phyloP scores from a whole-genome alignment of 2,113 vertebrate genomes.

The Crotalus helleri region DNA sequence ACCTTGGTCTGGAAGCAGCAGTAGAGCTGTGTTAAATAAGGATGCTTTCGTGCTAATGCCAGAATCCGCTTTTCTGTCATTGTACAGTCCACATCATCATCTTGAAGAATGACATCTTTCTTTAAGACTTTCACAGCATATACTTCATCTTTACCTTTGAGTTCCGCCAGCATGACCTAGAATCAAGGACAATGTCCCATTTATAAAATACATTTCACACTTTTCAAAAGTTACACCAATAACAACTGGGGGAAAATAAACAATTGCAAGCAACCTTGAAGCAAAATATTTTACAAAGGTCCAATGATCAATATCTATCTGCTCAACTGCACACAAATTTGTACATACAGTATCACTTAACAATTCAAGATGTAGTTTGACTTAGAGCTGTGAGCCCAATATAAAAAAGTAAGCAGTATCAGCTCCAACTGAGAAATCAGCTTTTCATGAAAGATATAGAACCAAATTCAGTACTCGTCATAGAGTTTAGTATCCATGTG shows the following conservation, averaged over 20 bases:
- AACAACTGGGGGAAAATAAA: background rate
- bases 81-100: slow-evolving; percentile 97
- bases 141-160: slow-evolving; percentile 94
- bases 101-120: slow-evolving; percentile 97
- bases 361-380: background rate
- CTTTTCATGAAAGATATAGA: background rate
- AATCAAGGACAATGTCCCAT: slow-evolving; percentile 8
- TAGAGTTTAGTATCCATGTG: background rate
- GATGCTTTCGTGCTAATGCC: slow-evolving; percentile 92
- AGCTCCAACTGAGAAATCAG: background rate
- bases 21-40: slow-evolving; percentile 96
- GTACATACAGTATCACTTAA: background rate
- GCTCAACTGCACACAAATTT: background rate
- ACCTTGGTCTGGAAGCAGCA: slow-evolving; percentile 99
- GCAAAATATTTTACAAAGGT: background rate
- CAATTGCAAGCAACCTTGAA: background rate
- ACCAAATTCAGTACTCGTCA: background rate
- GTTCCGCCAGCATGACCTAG: slow-evolving; percentile 96
- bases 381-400: background rate
- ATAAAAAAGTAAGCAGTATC: background rate
- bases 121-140: slow-evolving; percentile 98
- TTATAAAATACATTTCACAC: background rate
- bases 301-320: background rate
- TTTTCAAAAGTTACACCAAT: background rate
- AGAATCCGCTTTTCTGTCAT: slow-evolving; percentile 98